Evolutionary conservation across 1,140 invertebrate species (phyloP), one percentile per base, ranked within the genome.

Genomic region (Acyrthosiphon pisum): DNA sequence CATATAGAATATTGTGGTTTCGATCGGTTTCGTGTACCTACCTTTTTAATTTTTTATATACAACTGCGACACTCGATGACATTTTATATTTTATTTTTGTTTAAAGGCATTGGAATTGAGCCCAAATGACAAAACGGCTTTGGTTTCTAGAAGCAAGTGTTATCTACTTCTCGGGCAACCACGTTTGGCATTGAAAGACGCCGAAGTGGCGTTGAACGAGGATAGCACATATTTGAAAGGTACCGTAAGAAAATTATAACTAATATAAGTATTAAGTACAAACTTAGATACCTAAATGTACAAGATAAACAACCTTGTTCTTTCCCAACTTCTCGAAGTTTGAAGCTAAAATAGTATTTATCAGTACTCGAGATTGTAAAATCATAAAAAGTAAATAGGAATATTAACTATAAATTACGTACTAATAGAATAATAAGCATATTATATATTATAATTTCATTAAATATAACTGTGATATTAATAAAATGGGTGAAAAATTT

Each of bases 111-210:
- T 99, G 92, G 98, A 99, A 94, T 95, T 99, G 90, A 98, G 97
- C 94, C 97, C 97, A 23, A 96, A 96, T 89, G 98, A 99, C 94
- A 97, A 97, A 94, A 97, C 97, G 94, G 98, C 98, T 22, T 95
- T 99, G 53, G 97, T 99, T 30, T 97, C 98, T 6, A 96, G 98
- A 93, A 98, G 98, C 94, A 98, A 98, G 95, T 99, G 98, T 95
- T 97, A 98, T 95, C 95, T 99, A n/a, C 96, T 98, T 68, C 95
- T 99, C 22, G 98, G 98, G 18, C 97, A 99, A 94, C 97, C 98
- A 1, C 96, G 97, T 41, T 96, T 97, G 94, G 98, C 98, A 0
- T 95, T 99, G 11, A 95, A 96, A 94, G 98, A 99, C 95, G 98
- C 98, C 0, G 97, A 99, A 95, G 96, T 96, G 1, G 98, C 98